Conservation (phyloP, 2,113 vertebrate species). For the Ceuthmochares aereus region DNA sequence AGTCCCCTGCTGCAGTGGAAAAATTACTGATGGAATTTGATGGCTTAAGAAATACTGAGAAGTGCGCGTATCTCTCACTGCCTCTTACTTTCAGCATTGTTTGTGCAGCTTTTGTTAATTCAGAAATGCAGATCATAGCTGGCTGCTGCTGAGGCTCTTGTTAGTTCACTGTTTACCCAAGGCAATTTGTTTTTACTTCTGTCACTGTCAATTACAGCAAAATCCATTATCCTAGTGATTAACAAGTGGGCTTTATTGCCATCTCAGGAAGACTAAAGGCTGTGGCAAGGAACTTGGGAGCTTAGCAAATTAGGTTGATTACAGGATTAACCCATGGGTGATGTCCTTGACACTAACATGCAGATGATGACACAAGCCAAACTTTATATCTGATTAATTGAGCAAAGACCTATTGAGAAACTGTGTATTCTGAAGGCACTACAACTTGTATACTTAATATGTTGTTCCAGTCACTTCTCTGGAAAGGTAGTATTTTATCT, state of each 20-base stretch:
- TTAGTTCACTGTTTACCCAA: constrained; percentile 15
- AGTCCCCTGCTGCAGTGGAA: background rate
- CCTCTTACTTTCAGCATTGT: background rate
- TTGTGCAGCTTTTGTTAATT: background rate
- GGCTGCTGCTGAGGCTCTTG: background rate
- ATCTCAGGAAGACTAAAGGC: background rate
- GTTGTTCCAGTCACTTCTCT: background rate
- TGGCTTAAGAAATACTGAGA: background rate
- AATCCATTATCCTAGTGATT: constrained; percentile 59
- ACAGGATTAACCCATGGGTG: constrained; percentile 22
- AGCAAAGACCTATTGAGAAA: background rate
- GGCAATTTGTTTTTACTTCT: constrained; percentile 51
- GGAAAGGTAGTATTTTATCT: background rate
- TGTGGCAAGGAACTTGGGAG: constrained; percentile 8
- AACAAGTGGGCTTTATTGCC: constrained; percentile 48
- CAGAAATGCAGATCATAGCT: background rate
- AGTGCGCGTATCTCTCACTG: background rate
- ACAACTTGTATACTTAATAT: background rate
- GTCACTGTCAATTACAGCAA: constrained; percentile 64
- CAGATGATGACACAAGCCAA: background rate
- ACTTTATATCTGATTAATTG: constrained; percentile 15
- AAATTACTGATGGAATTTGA: background rate
- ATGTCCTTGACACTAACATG: constrained; percentile 15
- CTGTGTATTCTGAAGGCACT: background rate
- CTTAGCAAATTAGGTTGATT: constrained; percentile 64